Evolutionary conservation across 1,140 invertebrate species (phyloP).

Genomic region (Akabosia matsudoensis): DNA sequence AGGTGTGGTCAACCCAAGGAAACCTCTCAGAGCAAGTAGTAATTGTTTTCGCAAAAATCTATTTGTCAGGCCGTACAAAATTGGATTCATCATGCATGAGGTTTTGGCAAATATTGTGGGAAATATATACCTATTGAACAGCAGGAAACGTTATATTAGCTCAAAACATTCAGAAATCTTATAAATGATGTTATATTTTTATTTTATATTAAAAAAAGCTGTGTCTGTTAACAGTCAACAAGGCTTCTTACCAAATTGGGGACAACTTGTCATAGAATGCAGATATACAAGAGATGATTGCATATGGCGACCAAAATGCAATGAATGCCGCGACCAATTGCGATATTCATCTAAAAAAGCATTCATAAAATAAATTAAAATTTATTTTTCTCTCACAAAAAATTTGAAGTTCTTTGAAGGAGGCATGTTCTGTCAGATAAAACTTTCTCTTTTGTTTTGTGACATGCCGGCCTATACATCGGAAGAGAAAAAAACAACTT

Average conservation of each 20-base stretch:
- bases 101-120: conserved; percentile 41
- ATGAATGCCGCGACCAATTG: conserved; percentile 37
- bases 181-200: too few species aligned
- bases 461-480: too few species aligned
- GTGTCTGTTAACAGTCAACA: too few species aligned
- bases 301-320: conserved; percentile 36
- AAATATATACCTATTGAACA: conserved; percentile 38
- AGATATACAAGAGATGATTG: conserved; percentile 32
- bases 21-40: conserved; percentile 14
- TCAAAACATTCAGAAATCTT: too few species aligned
- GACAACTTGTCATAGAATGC: conserved; percentile 28
- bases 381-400: too few species aligned
- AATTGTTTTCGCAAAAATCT: conserved; percentile 32
- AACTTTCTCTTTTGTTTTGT: too few species aligned
- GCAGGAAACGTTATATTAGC: too few species aligned
- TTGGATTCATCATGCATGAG: conserved; percentile 39
- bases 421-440: too few species aligned
- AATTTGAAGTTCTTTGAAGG: too few species aligned
- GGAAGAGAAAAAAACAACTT: too few species aligned
- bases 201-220: too few species aligned
- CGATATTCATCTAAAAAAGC: conserved; percentile 37
- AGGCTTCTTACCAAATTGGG: conserved; percentile 32
- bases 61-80: conserved; percentile 40
- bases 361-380: too few species aligned
- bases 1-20: conserved; percentile 23